Conservation (phyloP, 2,797 vertebrate genomes). For the Ptychobarbus kaznakovi region DNA sequence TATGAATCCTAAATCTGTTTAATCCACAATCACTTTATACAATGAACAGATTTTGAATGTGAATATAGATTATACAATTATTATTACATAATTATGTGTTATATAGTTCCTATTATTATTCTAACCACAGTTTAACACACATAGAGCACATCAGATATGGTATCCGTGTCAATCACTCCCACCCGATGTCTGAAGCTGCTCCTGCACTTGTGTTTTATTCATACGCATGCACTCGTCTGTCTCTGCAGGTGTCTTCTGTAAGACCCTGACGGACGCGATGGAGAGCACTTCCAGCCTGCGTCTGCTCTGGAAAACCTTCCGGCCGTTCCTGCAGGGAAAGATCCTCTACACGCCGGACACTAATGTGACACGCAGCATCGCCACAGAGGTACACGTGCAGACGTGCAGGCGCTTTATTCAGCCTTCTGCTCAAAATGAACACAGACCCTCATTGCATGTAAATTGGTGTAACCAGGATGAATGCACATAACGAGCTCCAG, state of each 20-base stretch:
- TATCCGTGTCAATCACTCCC: not conserved
- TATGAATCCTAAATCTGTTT: not conserved
- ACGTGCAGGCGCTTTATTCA: not conserved
- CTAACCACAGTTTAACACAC: not conserved
- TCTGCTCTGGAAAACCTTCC: constrained; percentile 90
- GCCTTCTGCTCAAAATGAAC: not conserved
- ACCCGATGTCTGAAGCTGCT: not conserved
- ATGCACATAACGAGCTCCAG: not conserved
- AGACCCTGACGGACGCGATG: constrained; percentile 85
- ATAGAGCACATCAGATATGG: not conserved
- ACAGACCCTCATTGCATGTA: not conserved
- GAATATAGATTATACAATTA: too few relatives aligned
- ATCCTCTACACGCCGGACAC: constrained; percentile 92
- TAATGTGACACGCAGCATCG: constrained; percentile 81
- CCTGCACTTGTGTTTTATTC: not conserved
- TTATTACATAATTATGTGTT: too few relatives aligned
- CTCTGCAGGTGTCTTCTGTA: constrained; percentile 87
- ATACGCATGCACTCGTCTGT: constrained; percentile 16
- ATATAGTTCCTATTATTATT: not conserved
- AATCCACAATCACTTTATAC: not conserved
- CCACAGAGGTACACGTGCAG: constrained; percentile 83
- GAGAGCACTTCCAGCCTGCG: constrained; percentile 86
- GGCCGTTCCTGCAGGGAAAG: constrained; percentile 89
- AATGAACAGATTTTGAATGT: not conserved
- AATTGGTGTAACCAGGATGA: not conserved